Evolutionary conservation across 2,113 vertebrate species (phyloP).

Genomic region (Sander lucioperca): DNA sequence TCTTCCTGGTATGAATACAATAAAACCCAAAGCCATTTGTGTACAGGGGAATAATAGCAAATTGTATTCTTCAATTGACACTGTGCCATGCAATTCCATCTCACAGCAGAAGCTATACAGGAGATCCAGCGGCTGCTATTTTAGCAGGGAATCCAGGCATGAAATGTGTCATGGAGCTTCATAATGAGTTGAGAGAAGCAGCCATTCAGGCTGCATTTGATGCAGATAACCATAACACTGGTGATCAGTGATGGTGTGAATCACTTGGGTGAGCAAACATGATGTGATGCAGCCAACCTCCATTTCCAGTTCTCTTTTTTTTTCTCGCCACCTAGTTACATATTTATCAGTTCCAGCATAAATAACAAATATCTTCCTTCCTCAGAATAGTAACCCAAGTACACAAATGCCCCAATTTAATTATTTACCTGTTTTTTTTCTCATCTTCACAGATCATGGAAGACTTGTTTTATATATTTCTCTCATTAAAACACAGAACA

Average conservation of each 20-base stretch:
- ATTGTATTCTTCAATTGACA: conserved; percentile 13
- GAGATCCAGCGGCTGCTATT: conserved; percentile 35
- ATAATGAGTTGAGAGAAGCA: conserved; percentile 38
- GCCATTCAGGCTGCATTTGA: conserved; percentile 25
- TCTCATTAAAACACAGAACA: conserved; percentile 3
- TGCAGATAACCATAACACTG: conserved; percentile 15
- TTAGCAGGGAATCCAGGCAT: conserved; percentile 43
- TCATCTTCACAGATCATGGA: neutral
- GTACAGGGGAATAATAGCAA: conserved; percentile 4
- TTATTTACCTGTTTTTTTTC: conserved; percentile 34
- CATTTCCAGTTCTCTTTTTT: neutral
- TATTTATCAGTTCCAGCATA: conserved; percentile 48
- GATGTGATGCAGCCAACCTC: neutral
- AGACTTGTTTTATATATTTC: conserved; percentile 18
- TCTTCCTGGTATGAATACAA: conserved; percentile 1
- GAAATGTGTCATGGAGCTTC: conserved; percentile 50
- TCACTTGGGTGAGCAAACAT: conserved; percentile 34
- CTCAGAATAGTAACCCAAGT: conserved; percentile 46
- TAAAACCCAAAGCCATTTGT: conserved; percentile 5
- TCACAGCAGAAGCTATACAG: conserved; percentile 15
- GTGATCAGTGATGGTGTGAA: conserved; percentile 39
- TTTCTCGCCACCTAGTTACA: conserved; percentile 4
- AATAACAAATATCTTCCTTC: conserved; percentile 51
- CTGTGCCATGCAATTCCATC: conserved; percentile 12
- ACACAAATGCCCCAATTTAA: conserved; percentile 51